phyloP scores from a whole-genome alignment of 1,140 invertebrate species.

The Nebria ingens region DNA sequence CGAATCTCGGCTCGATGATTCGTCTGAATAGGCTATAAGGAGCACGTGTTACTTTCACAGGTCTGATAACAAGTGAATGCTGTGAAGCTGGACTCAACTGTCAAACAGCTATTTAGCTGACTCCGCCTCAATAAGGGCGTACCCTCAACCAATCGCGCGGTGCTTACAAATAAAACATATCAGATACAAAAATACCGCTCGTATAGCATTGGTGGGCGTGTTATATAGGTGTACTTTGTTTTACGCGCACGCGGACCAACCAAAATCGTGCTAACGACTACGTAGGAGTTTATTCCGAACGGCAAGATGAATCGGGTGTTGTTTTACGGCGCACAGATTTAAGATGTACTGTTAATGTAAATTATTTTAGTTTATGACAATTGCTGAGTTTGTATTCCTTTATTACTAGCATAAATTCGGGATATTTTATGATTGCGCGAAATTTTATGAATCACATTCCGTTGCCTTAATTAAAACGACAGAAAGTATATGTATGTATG shows the following conservation, averaged over 20 bases:
- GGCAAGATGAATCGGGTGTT: constrained; percentile 32
- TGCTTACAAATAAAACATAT: constrained; percentile 18
- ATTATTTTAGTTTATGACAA: constrained; percentile 31
- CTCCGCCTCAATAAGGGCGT: constrained; percentile 16
- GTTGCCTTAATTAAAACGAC: background rate
- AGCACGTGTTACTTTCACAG: constrained; percentile 20
- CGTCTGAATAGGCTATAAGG: background rate
- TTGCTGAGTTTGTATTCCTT: constrained; percentile 23
- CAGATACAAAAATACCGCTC: constrained; percentile 20
- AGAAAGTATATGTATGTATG: background rate
- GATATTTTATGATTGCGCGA: constrained; percentile 22
- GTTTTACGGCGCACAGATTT: constrained; percentile 29
- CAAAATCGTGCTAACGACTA: constrained; percentile 27
- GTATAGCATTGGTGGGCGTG: constrained; percentile 21
- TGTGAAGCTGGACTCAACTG: constrained; percentile 22
- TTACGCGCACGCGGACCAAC: constrained; percentile 24
- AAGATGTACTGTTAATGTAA: constrained; percentile 34
- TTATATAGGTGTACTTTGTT: constrained; percentile 16
- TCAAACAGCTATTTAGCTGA: constrained; percentile 18
- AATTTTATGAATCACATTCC: background rate
- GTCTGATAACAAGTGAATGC: constrained; percentile 31
- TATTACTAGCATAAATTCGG: constrained; percentile 27
- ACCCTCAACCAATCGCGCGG: constrained; percentile 17
- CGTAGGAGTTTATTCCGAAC: constrained; percentile 25
- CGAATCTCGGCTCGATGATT: background rate